Evolutionary conservation across 2,888 invertebrate genomes (phyloP), one percentile per base, ranked within the genome.

Genomic region (Agrochola litura): DNA sequence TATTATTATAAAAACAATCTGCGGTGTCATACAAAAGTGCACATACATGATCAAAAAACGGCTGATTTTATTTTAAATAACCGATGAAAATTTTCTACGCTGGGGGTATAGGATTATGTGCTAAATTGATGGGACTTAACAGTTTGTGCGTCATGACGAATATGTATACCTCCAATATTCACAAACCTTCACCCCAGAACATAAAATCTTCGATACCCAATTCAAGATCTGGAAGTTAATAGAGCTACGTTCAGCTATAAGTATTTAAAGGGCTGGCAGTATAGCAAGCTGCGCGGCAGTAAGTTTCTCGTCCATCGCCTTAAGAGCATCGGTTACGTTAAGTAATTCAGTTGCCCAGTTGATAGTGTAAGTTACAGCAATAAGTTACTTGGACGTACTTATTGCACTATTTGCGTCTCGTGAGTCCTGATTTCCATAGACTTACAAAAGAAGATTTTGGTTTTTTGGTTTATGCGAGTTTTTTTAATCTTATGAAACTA

Each of bases 291-390:
- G 76, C 60, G 43, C 14, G 56, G 65, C 66, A 68, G 73, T 79
- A 86, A 82, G 74, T 73, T 79, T 37, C 67, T 41, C 79, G 77
- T 83, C 79, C 74, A 86, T 78, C 77, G 73, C 74, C 76, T 85
- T 81, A 83, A 85, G 83, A 88, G 81, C 74, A 86, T 88, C 79
- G 86, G 84, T 86, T 86, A 56, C 77, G 60, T 83, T 86, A 86
- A 86, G 88, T 83, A 88, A 88, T 86, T 84, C 84, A 79, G 73
- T 81, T 74, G 67, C 67, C 77, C 74, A 81, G 63, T 81, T 81
- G 88, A 88, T 86, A 75, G 75, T 76, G 64, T 79, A 81, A 83
- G 73, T 86, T 81, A 81, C 68, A 74, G 72, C 60, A 71, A 66
- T 54, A 77, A 86, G 68, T 78, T 76, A 77, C 74, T 87, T 85